A percentile compares a stretch with the other conserved stretches of the same genome.
These are phyloP conservation scores for Bombus confusus DNA, from an alignment of 1,140 invertebrate species.

Conservation along the genomic window DNA sequence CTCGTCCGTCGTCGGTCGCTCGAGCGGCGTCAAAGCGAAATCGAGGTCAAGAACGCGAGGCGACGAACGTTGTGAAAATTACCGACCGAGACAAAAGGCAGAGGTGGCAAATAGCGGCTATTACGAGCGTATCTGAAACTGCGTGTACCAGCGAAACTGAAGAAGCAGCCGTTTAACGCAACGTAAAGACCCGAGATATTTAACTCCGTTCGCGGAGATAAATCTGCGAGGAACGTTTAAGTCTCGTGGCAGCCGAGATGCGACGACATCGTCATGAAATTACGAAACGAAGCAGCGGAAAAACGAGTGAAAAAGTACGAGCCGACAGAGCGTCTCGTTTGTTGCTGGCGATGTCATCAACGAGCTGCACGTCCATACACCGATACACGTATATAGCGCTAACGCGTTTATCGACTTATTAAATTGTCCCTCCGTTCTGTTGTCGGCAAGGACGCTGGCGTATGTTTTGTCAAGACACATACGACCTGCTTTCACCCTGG, in stretches of 20 bases:
- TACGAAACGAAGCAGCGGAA: constrained; percentile 22
- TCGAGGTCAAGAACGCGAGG: constrained; percentile 32
- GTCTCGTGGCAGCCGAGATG: not conserved
- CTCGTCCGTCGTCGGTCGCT: constrained; percentile 50
- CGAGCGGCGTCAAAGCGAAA: constrained; percentile 63
- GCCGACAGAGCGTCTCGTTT: constrained; percentile 20
- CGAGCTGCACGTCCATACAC: constrained; percentile 14
- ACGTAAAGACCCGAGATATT: not conserved
- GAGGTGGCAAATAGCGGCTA: not conserved
- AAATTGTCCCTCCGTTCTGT: constrained; percentile 36
- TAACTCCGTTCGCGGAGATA: not conserved
- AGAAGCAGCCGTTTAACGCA: constrained; percentile 8
- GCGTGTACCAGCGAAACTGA: not conserved
- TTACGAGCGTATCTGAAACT: constrained; percentile 6
- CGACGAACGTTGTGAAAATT: constrained; percentile 28
- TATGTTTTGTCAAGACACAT: not conserved
- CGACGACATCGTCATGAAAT: constrained; percentile 10
- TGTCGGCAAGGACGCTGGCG: not conserved
- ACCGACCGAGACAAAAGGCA: constrained; percentile 20
- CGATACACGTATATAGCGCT: not conserved
- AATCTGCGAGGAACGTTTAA: not conserved
- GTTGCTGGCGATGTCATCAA: constrained; percentile 16
- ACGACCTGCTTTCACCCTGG: not conserved
- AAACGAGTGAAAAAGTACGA: not conserved
- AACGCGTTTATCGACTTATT: constrained; percentile 53